Evolutionary conservation across 2,888 invertebrate species (phyloP).

Genomic region (Yponomeuta evonymella): DNA sequence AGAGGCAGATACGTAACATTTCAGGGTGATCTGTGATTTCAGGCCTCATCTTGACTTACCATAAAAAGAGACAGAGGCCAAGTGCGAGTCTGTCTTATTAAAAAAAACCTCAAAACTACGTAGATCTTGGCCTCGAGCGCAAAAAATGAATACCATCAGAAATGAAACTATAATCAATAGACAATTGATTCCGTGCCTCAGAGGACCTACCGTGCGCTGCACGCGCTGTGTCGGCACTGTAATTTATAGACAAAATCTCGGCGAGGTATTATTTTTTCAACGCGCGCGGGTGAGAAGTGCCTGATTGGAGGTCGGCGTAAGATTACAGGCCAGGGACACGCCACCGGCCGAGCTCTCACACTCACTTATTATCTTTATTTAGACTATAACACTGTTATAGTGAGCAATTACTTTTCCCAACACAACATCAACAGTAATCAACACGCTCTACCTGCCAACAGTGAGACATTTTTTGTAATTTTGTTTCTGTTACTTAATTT

Average conservation of each 20-base stretch:
- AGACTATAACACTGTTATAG: constrained; percentile 67
- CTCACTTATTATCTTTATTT: constrained; percentile 68
- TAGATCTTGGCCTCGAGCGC: background rate
- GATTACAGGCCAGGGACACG: constrained; percentile 70
- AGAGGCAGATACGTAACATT: no score
- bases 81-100: no score
- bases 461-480: background rate
- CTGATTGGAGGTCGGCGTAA: constrained; percentile 70
- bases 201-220: constrained; percentile 13
- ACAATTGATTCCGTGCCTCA: constrained; percentile 13
- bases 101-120: background rate
- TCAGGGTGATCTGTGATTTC: no score
- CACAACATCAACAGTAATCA: constrained; percentile 22
- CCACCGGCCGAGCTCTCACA: constrained; percentile 62
- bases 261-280: constrained; percentile 74
- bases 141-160: background rate
- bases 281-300: constrained; percentile 74
- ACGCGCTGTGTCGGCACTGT: constrained; percentile 36
- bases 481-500: background rate
- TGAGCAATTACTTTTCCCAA: constrained; percentile 67
- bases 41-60: no score
- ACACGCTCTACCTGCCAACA: constrained; percentile 11
- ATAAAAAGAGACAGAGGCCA: no score
- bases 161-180: constrained; percentile 11
- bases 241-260: constrained; percentile 73